Conservation (phyloP, 2,113 vertebrate species). For the Psittacula cyanocephala region DNA sequence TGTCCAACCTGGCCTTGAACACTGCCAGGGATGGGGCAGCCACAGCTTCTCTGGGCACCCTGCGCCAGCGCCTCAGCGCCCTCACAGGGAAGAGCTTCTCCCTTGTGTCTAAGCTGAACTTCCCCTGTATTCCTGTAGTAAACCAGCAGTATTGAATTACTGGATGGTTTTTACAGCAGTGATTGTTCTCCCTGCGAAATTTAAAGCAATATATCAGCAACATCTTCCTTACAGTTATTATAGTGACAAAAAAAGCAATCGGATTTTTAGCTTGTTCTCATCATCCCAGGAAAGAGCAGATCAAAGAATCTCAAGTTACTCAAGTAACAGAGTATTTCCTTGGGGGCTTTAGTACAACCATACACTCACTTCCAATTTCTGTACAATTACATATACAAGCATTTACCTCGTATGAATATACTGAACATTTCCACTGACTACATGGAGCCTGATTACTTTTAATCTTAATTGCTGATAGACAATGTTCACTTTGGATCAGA, state of each 20-base stretch:
- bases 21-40: too few relatives aligned
- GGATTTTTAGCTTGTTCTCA: not conserved
- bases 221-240: not conserved
- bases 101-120: not conserved
- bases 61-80: too few relatives aligned
- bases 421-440: not conserved
- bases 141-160: not conserved
- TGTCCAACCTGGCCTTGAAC: too few relatives aligned
- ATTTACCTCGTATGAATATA: not conserved
- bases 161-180: not conserved
- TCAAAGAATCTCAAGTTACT: not conserved
- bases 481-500: not conserved
- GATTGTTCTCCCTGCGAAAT: not conserved
- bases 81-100: too few relatives aligned
- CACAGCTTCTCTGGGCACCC: too few relatives aligned
- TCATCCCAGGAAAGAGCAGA: not conserved
- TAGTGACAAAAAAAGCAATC: too few relatives aligned
- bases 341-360: not conserved
- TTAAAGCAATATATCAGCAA: not conserved
- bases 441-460: not conserved
- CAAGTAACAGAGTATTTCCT: not conserved
- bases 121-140: not conserved
- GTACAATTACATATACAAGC: fast-evolving
- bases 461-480: not conserved
- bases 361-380: not conserved